A percentile compares a stretch with the other conserved stretches of the same genome.
Conservation (phyloP, 1,140 invertebrate species). For the Manduca sexta region DNA sequence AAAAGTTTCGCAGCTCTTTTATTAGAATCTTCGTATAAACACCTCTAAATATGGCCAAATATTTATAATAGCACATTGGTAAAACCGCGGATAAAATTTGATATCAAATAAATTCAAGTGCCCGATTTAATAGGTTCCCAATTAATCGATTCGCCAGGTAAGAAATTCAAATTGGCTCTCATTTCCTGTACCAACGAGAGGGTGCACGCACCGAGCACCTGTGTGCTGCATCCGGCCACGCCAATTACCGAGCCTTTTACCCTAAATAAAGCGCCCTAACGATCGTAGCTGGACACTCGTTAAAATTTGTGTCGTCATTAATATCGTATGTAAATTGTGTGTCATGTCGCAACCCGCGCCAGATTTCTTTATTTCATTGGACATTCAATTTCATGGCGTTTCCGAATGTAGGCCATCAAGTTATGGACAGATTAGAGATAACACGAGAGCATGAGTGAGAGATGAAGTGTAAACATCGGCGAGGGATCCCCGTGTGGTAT, state of each 20-base stretch:
- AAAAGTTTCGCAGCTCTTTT: too few relatives aligned
- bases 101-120: constrained; percentile 5
- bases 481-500: constrained; percentile 8
- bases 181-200: constrained; percentile 48
- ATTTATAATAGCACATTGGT: too few relatives aligned
- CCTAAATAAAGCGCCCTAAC: constrained; percentile 57
- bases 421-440: too few relatives aligned
- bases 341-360: constrained; percentile 2
- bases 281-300: constrained; percentile 44
- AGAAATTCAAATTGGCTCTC: constrained; percentile 59
- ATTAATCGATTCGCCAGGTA: constrained; percentile 51
- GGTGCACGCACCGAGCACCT: constrained; percentile 50
- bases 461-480: constrained; percentile 26
- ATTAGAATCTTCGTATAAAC: too few relatives aligned
- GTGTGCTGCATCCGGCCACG: constrained; percentile 52
- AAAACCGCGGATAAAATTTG: too few relatives aligned
- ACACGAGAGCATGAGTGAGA: constrained; percentile 13
- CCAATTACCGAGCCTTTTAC: constrained; percentile 58
- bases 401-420: too few relatives aligned
- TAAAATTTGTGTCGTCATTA: constrained; percentile 40
- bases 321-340: constrained; percentile 22
- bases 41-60: too few relatives aligned
- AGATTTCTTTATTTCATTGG: too few relatives aligned
- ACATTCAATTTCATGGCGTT: too few relatives aligned
- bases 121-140: constrained; percentile 27